Percentiles rank a stretch among this genome's conserved stretches.
phyloP scores from a whole-genome alignment of 2,113 vertebrate genomes.

The Telmatochromis brachygnathus region DNA sequence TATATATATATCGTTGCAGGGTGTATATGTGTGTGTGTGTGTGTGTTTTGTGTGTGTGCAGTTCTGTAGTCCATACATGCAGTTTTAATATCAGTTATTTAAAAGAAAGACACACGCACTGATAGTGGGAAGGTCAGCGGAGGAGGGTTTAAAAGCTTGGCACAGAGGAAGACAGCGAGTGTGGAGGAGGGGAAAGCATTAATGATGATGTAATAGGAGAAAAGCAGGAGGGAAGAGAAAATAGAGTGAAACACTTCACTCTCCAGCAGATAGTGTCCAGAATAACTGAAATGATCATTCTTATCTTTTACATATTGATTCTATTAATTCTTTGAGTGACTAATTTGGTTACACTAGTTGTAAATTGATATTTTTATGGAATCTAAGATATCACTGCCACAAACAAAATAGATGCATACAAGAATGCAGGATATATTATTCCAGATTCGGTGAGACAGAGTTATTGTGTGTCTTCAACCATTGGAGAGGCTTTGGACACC shows the following conservation, averaged over 20 bases:
- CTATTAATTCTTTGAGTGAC: neutral
- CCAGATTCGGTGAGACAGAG: neutral
- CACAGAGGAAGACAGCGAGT: neutral
- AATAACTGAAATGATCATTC: neutral
- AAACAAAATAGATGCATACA: neutral
- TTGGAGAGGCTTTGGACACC: neutral
- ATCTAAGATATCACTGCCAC: neutral
- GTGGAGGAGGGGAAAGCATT: slow-evolving; percentile 17
- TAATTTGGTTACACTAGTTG: neutral
- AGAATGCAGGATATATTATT: neutral
- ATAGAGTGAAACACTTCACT: neutral
- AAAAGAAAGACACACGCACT: neutral
- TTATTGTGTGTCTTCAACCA: neutral
- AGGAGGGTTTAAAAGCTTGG: slow-evolving; percentile 43
- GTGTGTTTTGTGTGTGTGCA: neutral
- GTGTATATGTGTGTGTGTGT: neutral
- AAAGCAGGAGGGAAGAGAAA: neutral
- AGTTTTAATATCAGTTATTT: slow-evolving; percentile 15
- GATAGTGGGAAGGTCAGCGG: slow-evolving; percentile 18
- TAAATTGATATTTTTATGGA: neutral
- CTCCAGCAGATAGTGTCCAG: neutral
- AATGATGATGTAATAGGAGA: slow-evolving; percentile 43
- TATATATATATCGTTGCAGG: neutral
- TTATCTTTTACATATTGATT: neutral
- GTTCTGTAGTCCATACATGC: neutral